Conservation (phyloP, 2,888 invertebrate species). For the Nephrotoma appendiculata region DNA sequence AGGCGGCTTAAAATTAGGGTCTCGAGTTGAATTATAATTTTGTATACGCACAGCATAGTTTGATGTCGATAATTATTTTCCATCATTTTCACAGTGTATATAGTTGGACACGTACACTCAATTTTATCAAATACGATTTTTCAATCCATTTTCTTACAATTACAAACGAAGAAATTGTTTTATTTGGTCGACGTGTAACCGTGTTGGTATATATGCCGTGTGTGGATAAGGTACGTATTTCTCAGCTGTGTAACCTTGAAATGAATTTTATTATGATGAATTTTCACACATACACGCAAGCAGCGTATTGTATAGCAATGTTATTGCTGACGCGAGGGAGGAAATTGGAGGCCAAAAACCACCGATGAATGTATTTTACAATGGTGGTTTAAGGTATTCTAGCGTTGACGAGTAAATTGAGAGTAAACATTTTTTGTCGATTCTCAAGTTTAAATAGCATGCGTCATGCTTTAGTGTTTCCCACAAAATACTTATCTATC, state of each 20-base stretch:
- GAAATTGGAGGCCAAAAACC: not conserved
- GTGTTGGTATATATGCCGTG: not conserved
- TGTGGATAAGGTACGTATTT: not conserved
- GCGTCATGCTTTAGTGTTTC: too few species aligned
- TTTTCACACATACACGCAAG: not conserved
- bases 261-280: not conserved
- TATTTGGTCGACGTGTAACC: too few species aligned
- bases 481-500: too few species aligned
- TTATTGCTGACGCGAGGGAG: not conserved
- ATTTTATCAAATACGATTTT: not conserved
- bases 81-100: not conserved
- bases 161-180: not conserved
- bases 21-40: not conserved
- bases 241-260: conserved; percentile 1
- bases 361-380: not conserved
- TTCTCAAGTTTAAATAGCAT: too few species aligned
- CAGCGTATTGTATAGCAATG: not conserved
- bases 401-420: not conserved
- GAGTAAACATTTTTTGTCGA: too few species aligned
- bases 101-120: not conserved
- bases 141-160: not conserved
- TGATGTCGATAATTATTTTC: not conserved
- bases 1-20: not conserved
- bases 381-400: not conserved
- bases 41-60: not conserved